Evolutionary conservation across 1,140 invertebrate species (phyloP).

Genomic region (Drosophila pachea): DNA sequence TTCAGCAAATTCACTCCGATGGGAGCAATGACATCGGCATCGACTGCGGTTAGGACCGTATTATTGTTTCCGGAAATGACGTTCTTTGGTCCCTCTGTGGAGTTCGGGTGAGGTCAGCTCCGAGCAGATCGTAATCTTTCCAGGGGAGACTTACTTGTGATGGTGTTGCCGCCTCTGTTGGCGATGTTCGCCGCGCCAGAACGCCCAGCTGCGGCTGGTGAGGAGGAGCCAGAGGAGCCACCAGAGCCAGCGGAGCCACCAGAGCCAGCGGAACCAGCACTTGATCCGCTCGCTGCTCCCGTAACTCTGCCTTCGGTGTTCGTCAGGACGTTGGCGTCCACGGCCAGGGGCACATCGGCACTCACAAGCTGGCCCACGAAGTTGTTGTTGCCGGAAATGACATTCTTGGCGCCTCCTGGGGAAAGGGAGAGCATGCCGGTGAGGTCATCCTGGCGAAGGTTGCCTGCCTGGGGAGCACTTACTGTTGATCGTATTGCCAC

Average conservation of each 20-base stretch:
- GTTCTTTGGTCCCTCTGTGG: conserved; percentile 1
- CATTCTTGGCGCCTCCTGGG: background rate
- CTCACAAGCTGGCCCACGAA: background rate
- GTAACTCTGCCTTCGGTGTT: background rate
- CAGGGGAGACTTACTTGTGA: conserved; percentile 34
- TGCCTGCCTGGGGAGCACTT: background rate
- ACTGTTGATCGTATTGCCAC: conserved; percentile 1
- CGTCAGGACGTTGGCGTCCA: conserved; percentile 2
- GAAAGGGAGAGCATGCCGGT: background rate
- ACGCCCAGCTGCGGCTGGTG: no score
- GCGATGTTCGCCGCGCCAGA: background rate
- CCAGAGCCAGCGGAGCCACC: background rate
- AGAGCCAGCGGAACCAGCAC: background rate
- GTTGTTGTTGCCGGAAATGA: background rate
- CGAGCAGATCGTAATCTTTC: background rate
- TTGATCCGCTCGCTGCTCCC: background rate
- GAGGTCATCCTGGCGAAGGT: background rate
- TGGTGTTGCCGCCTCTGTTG: conserved; percentile 28
- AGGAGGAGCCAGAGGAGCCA: background rate
- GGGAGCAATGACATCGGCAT: background rate
- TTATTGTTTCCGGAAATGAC: background rate
- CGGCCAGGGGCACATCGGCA: background rate
- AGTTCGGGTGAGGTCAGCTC: background rate
- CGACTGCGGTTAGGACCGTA: background rate
- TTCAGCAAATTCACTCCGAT: background rate